phyloP scores from a whole-genome alignment of 2,888 invertebrate genomes.

The Apotomis turbidana region DNA sequence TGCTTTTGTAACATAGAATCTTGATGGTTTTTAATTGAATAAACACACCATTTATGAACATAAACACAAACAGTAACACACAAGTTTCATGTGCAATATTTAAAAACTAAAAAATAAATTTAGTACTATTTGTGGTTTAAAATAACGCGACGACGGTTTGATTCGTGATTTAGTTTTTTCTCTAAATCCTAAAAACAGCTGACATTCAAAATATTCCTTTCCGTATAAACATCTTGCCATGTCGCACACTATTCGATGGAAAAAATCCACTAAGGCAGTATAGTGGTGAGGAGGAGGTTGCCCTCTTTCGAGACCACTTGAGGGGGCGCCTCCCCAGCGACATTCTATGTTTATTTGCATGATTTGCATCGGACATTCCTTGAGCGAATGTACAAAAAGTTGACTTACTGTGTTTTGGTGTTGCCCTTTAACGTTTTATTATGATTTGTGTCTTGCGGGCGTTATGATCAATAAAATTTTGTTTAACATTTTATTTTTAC shows the following conservation, averaged over 20 bases:
- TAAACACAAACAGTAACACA: too few species aligned
- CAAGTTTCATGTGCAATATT: too few species aligned
- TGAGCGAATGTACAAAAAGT: slow-evolving; percentile 40
- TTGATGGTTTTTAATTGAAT: too few species aligned
- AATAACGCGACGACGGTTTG: too few species aligned
- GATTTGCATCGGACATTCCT: slow-evolving; percentile 75
- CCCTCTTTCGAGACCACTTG: slow-evolving; percentile 71
- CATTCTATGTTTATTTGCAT: slow-evolving; percentile 77
- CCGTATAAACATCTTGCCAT: slow-evolving; percentile 43
- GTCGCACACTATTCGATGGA: slow-evolving; percentile 66
- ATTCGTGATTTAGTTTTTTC: too few species aligned
- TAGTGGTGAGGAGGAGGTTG: slow-evolving; percentile 64
- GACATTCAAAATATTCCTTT: slow-evolving; percentile 32
- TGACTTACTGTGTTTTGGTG: slow-evolving; percentile 37
- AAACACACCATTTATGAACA: too few species aligned
- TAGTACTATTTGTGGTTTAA: too few species aligned
- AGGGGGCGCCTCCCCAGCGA: slow-evolving; percentile 59
- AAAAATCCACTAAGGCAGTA: slow-evolving; percentile 78
- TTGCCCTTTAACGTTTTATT: slow-evolving; percentile 31
- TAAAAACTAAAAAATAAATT: too few species aligned
- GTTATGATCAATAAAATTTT: slow-evolving; percentile 17
- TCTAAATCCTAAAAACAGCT: slow-evolving; percentile 20
- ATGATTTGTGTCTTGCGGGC: slow-evolving; percentile 24
- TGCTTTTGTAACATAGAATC: too few species aligned
- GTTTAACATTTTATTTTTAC: slow-evolving; percentile 2